Conservation (phyloP, 2,797 vertebrate genomes). For the Paedocypris micromegethes region DNA sequence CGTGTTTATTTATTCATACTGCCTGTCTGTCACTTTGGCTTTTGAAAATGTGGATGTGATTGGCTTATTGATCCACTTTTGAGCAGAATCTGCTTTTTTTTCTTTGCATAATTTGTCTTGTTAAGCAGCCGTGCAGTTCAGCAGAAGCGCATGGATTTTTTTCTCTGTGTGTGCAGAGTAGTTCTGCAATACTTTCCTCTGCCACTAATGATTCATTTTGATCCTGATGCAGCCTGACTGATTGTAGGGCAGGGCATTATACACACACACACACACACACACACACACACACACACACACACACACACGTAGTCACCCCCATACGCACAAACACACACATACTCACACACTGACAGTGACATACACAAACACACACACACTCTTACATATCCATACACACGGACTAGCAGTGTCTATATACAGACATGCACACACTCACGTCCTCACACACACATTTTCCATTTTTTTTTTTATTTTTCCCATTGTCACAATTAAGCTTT, state of each 20-base stretch:
- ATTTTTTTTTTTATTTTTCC: too few relatives aligned
- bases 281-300: slow-evolving; percentile 2
- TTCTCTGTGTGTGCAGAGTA: slow-evolving; percentile 16
- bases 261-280: slow-evolving; percentile 19
- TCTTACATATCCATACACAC: neutral
- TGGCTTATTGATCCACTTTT: neutral
- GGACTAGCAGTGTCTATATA: too few relatives aligned
- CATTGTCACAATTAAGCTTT: too few relatives aligned
- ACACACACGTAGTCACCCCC: slow-evolving; percentile 1
- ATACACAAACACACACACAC: neutral
- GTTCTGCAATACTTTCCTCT: slow-evolving; percentile 31
- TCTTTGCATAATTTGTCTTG: slow-evolving; percentile 23
- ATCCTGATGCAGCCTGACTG: slow-evolving; percentile 58
- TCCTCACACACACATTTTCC: too few relatives aligned
- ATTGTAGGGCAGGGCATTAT: slow-evolving; percentile 56
- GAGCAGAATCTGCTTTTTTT: slow-evolving; percentile 2
- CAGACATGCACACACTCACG: too few relatives aligned
- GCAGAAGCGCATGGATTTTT: slow-evolving; percentile 16
- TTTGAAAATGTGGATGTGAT: neutral
- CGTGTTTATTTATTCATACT: too few relatives aligned
- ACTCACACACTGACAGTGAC: too few relatives aligned
- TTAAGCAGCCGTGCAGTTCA: slow-evolving; percentile 29
- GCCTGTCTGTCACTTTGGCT: neutral
- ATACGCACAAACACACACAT: too few relatives aligned
- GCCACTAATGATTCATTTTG: slow-evolving; percentile 50